Evolutionary conservation across 2,888 invertebrate genomes (phyloP), one percentile per base, ranked within the genome.

Genomic region (Diogma glabrata): DNA sequence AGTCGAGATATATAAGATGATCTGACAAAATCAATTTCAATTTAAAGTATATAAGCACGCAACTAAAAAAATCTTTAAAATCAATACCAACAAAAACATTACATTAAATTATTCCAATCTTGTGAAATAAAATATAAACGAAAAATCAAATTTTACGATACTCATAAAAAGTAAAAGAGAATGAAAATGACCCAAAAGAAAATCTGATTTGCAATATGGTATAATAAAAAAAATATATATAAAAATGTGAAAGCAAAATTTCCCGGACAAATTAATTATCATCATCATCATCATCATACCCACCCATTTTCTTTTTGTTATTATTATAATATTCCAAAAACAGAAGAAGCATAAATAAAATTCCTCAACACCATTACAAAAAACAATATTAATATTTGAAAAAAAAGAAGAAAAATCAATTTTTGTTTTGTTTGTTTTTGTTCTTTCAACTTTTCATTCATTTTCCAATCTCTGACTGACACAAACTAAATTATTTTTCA

Each of bases 381-480:
- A 43, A 22, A 20, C 43, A 43, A 43, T 14, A n/a, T 28, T 12
- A 28, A 23, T 40, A 40, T 20, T 4, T 22, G 43, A 22, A 43
- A 43, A 43, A 22, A 22, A 43, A 43, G 43, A 43, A 43, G 9
- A 23, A 43, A 43, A 43, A 43, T 43, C 38, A 38, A 38, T 38
- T 38, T 36, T 38, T 20, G 38, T 38, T 20, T 38, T 19, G 36
- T 16, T n/a, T 36, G 3, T 38, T 8, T 43, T n/a, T 20, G 12
- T n/a, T n/a, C 12, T 23, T 43, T 43, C 43, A 43, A 43, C 43
- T 43, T 43, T 43, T 43, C 43, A 43, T 43, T 23, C 43, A 43
- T 43, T 43, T 43, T 43, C 43, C 43, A 43, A 43, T 43, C 43
- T 43, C 43, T 43, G 43, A 43, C 43, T 43, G 43, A 43, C 43